These are phyloP conservation scores for Pangasius mekongensis DNA, from an alignment of 2,797 vertebrate genomes.

Conservation along the genomic window DNA sequence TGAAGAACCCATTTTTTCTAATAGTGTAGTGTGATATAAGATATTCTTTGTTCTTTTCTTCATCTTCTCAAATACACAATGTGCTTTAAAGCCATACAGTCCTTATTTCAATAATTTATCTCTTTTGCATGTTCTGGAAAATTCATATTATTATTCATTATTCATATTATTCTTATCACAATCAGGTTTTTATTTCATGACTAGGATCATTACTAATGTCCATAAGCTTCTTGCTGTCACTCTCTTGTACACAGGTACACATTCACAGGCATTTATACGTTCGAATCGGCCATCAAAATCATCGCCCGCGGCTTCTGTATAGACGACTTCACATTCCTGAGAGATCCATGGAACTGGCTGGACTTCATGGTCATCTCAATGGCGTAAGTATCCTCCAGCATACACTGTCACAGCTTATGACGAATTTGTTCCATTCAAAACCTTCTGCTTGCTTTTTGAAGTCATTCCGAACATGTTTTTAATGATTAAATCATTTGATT, in stretches of 20 bases:
- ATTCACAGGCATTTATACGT: constrained; percentile 99
- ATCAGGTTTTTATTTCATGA: neutral
- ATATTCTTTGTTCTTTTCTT: neutral
- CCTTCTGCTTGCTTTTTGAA: too few species aligned
- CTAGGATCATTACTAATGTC: neutral
- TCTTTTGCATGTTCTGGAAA: neutral
- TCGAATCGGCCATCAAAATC: constrained; percentile 98
- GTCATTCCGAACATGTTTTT: neutral
- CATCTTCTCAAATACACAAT: neutral
- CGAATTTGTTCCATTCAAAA: neutral
- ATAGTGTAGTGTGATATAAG: neutral
- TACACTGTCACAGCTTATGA: neutral
- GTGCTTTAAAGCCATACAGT: neutral
- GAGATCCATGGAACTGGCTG: constrained; percentile 99
- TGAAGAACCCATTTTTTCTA: neutral
- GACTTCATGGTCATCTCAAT: constrained; percentile 99
- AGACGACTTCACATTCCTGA: constrained; percentile 96
- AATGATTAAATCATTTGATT: neutral
- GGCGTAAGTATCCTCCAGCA: constrained; percentile 89
- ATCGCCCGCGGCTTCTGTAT: constrained; percentile 99
- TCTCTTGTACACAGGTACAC: constrained; percentile 84
- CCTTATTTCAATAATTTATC: neutral
- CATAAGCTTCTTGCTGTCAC: neutral
- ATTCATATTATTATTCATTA: neutral
- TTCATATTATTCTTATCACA: neutral